Evolutionary conservation across 2,113 vertebrate genomes (phyloP), one percentile per base, ranked within the genome.

Genomic region (Todiramphus chloris): DNA sequence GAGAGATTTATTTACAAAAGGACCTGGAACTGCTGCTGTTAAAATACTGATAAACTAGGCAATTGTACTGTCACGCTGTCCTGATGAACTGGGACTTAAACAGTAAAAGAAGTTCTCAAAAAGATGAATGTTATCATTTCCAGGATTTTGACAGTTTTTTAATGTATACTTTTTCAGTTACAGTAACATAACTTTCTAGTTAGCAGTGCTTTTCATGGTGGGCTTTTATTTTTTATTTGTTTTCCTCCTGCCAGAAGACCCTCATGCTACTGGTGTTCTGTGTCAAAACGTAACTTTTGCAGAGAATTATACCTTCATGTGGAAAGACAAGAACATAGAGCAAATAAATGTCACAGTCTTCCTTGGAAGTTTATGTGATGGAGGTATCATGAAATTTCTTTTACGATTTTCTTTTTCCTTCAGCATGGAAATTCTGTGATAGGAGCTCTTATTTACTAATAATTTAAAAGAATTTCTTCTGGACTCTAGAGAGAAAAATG

Each of bases 281-380:
- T 98, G 98, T 98, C 96, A 97, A 82, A 98, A 97, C 14, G 97
- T 99, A 87, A 98, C 97, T 15, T 91, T 99, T 91, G 98, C 98
- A 12, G 98, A 99, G 87, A 96, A 98, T 96, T 99, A 99, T 84
- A 93, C 82, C 6, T 98, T 99, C 86, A 90, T 97, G 64, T 99
- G 99, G 98, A 96, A 98, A 92, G 98, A 96, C 51, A 98, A 98
- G 41, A 97, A 94, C 16, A 97, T 99, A 92, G 98, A 97, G 27
- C 97, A 66, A 46, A 69, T 99, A 53, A 98, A 93, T 37, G 95
- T 99, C 74, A 98, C 76, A 24, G 95, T 98, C 39, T 94, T 98
- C 69, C 85, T 94, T 5, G 99, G 98, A 50, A 96, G 81, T 13
- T 75, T 97, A 9, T 97, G 96, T 89, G 76, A 81, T 92, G 95